Conservation (phyloP, 1,140 invertebrate genomes). For the Himalopsyche phryganea region DNA sequence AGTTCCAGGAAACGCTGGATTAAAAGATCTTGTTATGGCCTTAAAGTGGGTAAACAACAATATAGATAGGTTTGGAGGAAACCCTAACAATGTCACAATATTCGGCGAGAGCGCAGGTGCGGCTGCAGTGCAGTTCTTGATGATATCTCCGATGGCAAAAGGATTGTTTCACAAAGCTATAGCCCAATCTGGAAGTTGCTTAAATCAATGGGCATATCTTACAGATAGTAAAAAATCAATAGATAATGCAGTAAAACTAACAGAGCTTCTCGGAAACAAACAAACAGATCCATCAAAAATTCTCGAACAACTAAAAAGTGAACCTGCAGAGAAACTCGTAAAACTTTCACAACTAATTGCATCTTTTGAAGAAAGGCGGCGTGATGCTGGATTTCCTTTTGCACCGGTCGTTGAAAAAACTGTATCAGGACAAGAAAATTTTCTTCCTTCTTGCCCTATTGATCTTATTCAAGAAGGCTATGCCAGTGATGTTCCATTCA, state of each 20-base stretch:
- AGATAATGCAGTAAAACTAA: conserved; percentile 40
- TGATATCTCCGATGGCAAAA: conserved; percentile 50
- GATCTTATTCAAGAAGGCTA: conserved; percentile 42
- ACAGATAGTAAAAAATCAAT: too few relatives aligned
- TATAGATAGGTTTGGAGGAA: conserved; percentile 56
- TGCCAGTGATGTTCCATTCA: conserved; percentile 41
- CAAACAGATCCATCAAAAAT: conserved; percentile 40
- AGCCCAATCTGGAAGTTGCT: conserved; percentile 62
- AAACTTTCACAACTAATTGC: conserved; percentile 35
- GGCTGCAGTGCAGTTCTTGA: conserved; percentile 47
- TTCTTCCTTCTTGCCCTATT: conserved; percentile 39
- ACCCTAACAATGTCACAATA: conserved; percentile 54
- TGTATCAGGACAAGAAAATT: conserved; percentile 42
- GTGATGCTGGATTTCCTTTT: conserved; percentile 35
- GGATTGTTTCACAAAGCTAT: conserved; percentile 62
- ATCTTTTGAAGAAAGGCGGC: conserved; percentile 28
- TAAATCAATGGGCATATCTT: conserved; percentile 56
- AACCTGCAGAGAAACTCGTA: conserved; percentile 42
- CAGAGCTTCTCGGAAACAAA: conserved; percentile 40
- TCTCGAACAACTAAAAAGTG: conserved; percentile 40
- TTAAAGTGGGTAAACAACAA: conserved; percentile 60
- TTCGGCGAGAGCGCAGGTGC: conserved; percentile 57
- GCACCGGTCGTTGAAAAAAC: conserved; percentile 43
- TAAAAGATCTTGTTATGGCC: conserved; percentile 61
- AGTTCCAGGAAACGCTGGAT: conserved; percentile 59